Evolutionary conservation across 2,797 vertebrate genomes (phyloP), one percentile per base, ranked within the genome.

Genomic region (Chelidonichthys spinosus): DNA sequence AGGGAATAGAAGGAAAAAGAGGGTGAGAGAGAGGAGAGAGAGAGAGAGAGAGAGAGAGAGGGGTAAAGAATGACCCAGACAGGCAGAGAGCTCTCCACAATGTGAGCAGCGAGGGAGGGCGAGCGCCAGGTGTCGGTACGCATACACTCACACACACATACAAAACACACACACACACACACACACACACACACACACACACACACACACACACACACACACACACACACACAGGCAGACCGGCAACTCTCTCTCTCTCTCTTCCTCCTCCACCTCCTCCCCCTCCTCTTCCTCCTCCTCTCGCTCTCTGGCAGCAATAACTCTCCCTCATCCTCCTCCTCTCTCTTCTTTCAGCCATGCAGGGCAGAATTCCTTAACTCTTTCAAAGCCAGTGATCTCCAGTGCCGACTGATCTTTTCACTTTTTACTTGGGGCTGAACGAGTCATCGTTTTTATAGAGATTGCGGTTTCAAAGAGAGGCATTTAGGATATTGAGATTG

Each of bases 61-160:
- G 63, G 84, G 70, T 46, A 74, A 65, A 81, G 89, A 89, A 79
- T 25, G 64, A 76, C 76, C 87, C 85, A 92, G 92, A 91, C 85
- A 76, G 87, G 73, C 74, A 69, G 84, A 86, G 90, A 89, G 91
- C 88, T 87, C 88, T 88, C 85, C 79, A 90, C 90, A 86, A 90
- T 91, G 84, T 91, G 89, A 92, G 84, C 86, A 85, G 89, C 58
- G 56, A 85, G 85, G 87, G 82, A 87, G 85, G 84, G 88, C 72
- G 80, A 92, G 92, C 88, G 64, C 90, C 92, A 94, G 93, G 93
- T 95, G 94, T 91, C 87, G 86, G 85, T 62, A 84, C 80, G 77
- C 85, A 92, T 88, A 91, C 89, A 92, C 86, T 88, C 87, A 85
- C 52, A 35, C 63, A 78, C 25, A 76, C 32, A 9, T 69, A 15